Base-by-base conservation (phyloP, 2,797 vertebrate species). In the Chloroceryle amazona region DNA sequence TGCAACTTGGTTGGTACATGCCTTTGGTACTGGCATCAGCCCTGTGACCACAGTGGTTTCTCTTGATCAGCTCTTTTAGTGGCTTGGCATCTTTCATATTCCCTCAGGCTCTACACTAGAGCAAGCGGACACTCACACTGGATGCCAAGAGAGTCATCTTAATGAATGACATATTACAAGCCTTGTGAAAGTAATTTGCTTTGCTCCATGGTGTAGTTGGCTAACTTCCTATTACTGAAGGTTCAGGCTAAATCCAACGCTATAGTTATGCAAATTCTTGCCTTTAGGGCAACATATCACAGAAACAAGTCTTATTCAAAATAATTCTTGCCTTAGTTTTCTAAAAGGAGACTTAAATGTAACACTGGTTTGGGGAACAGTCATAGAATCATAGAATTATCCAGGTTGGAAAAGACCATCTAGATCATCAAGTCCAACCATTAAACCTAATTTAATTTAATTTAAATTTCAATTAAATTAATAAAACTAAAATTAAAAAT, bases 41-140 rank as follows among this genome's bases (percentile, higher is more conserved):
- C 93, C 93, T 96, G 29, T 96, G 97, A 98, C 98, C 98, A 96
- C 97, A 98, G 79, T 74, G 83, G 79, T 95, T 98, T 97, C 96
- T 96, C 93, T 54, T 94, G 89, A 96, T 96, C 71, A 97, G 93
- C 90, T 97, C 79, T 97, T 98, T 93, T 91, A 95, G 97, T 97
- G 97, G 97, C 79, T 98, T 98, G 98, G 98, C 98, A 94, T 75
- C 88, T 86, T 96, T 96, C 79, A 41, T 90, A 84, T 94, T 95
- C 95, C 97, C 96, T 95, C 63, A 97, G 95, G 97, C 97, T 96
- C 86, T 95, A 80, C 75, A 87, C 96, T 92, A 96, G 94, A 95
- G 93, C 88, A 91, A 96, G 94, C 74, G 81, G 97, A 98, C 97
- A 97, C 95, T 91, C 93, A 89, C 72, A 46, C 79, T 94, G 87